Percentiles rank a stretch among this genome's conserved stretches.
Conservation (phyloP, 2,888 invertebrate species). For the Oligia latruncula region DNA sequence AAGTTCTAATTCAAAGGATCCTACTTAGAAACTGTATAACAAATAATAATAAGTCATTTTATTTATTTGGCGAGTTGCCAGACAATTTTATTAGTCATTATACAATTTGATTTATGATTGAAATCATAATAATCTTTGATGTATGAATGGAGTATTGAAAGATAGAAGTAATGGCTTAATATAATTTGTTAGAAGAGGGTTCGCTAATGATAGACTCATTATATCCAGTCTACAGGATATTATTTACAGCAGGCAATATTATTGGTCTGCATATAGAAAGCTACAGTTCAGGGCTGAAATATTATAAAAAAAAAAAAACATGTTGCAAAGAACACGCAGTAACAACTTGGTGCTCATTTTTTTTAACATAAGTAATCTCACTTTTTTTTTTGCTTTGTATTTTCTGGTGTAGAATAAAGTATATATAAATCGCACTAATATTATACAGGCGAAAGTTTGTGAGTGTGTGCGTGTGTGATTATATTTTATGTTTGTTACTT, state of each 20-base stretch:
- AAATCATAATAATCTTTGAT: slow-evolving; percentile 21
- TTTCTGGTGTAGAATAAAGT: no score
- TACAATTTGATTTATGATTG: slow-evolving; percentile 27
- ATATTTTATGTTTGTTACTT: no score
- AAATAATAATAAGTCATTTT: not conserved
- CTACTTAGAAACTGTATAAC: not conserved
- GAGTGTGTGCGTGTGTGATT: no score
- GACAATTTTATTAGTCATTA: not conserved
- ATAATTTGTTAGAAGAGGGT: not conserved
- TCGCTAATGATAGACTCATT: not conserved
- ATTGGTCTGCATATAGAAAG: no score
- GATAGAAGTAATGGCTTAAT: not conserved
- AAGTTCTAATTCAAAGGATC: not conserved
- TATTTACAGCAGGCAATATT: not conserved
- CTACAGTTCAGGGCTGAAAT: no score
- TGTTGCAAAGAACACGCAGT: no score
- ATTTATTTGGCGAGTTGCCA: slow-evolving; percentile 33
- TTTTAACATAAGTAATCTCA: not conserved
- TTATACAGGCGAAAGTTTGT: no score
- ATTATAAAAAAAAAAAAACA: no score
- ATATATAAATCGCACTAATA: no score
- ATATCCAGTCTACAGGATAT: not conserved
- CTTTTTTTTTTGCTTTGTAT: no score
- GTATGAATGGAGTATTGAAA: slow-evolving; percentile 21
- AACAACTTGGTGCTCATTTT: not conserved